A percentile compares a stretch with the other conserved stretches of the same genome.
phyloP scores from a whole-genome alignment of 2,113 vertebrate species.

The Megalops atlanticus region DNA sequence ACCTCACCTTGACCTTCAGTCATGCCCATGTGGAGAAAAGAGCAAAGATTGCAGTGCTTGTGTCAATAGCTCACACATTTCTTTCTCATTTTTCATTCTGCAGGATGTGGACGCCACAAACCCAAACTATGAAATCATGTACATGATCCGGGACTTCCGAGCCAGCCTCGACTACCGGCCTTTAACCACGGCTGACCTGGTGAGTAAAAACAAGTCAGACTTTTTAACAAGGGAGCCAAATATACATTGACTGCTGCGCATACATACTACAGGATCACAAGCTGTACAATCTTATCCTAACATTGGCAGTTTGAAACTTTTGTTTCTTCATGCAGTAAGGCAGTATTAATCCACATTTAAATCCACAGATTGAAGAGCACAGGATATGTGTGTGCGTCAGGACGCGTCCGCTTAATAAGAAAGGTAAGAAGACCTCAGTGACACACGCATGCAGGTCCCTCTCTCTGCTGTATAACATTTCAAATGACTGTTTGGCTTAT shows the following conservation, averaged over 20 bases:
- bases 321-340: neutral
- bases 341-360: neutral
- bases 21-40: too few species aligned
- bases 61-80: neutral
- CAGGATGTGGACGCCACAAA: constrained; percentile 92
- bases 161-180: constrained; percentile 96
- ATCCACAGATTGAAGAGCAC: constrained; percentile 91
- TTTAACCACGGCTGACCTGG: constrained; percentile 86
- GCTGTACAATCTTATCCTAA: too few species aligned
- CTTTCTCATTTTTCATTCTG: constrained; percentile 39
- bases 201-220: constrained; percentile 63
- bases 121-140: constrained; percentile 98
- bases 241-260: too few species aligned
- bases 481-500: too few species aligned
- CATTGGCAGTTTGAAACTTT: too few species aligned
- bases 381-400: constrained; percentile 97
- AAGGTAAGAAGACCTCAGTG: constrained; percentile 71
- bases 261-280: too few species aligned
- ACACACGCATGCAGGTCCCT: neutral
- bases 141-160: constrained; percentile 97
- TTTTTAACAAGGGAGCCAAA: neutral
- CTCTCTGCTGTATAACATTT: too few species aligned
- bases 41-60: too few species aligned
- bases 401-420: constrained; percentile 94
- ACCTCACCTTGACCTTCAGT: too few species aligned